These are phyloP conservation scores for Perodicticus potto DNA, from an alignment of 2,797 vertebrate species.

Conservation along the genomic window DNA sequence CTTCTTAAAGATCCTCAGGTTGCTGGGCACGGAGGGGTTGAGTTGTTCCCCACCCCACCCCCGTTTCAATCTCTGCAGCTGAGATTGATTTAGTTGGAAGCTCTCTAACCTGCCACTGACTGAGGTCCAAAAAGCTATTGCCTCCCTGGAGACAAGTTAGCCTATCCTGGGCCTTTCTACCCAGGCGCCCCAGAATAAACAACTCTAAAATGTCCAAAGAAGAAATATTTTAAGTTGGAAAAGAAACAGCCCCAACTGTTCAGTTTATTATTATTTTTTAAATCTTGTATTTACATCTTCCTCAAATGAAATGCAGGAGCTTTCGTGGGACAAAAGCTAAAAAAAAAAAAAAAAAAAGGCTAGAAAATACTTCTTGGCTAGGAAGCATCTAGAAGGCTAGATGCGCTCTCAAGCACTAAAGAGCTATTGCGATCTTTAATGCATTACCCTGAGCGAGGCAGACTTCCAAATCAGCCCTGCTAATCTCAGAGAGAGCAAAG, in stretches of 20 bases:
- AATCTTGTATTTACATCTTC: neutral
- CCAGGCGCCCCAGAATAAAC: neutral
- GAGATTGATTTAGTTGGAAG: neutral
- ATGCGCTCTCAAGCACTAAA: neutral
- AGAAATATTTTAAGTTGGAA: neutral
- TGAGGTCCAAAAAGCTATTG: neutral
- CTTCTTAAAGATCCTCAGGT: neutral
- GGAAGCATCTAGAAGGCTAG: neutral
- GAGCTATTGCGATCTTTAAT: neutral
- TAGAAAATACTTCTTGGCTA: neutral
- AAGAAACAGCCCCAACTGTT: neutral
- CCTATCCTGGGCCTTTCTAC: neutral
- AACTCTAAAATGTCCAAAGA: neutral
- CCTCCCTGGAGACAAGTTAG: neutral
- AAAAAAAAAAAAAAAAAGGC: neutral
- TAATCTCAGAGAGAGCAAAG: neutral
- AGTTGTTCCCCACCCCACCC: accelerated
- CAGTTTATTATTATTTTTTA: neutral
- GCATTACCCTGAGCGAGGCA: neutral
- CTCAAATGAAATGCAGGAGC: neutral
- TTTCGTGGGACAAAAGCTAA: neutral
- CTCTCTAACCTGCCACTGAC: neutral
- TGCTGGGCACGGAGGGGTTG: accelerated
- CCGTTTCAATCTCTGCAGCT: neutral
- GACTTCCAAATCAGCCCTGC: neutral